These are phyloP conservation scores for Rhizoglyphus robini DNA, from an alignment of 1,140 invertebrate species.

Conservation along the genomic window DNA sequence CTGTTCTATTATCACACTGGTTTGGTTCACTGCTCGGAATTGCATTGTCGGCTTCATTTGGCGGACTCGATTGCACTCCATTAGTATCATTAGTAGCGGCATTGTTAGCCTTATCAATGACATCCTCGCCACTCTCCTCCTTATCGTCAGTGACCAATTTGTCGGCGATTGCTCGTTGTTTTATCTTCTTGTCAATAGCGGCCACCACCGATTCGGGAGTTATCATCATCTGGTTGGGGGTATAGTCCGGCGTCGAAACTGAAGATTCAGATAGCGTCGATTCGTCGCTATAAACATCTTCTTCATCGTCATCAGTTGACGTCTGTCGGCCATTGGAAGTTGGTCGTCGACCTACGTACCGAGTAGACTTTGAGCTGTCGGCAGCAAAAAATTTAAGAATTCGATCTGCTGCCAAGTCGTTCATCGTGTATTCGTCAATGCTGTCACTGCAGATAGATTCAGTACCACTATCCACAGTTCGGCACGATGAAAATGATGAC, in stretches of 20 bases:
- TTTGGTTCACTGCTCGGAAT: not conserved
- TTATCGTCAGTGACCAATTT: not conserved
- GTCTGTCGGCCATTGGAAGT: not conserved
- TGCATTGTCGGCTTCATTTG: not conserved
- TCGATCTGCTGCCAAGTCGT: not conserved
- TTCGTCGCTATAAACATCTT: slow-evolving; percentile 11
- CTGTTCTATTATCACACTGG: not conserved
- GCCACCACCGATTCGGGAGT: slow-evolving; percentile 4
- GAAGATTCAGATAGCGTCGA: slow-evolving; percentile 12
- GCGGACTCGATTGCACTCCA: not conserved
- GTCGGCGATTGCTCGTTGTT: not conserved
- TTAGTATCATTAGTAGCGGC: not conserved
- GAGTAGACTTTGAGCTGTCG: not conserved
- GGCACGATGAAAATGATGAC: not conserved
- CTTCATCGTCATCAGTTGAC: slow-evolving; percentile 1
- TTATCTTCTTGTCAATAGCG: not conserved
- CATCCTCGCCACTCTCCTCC: too few relatives aligned
- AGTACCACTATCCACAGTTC: not conserved
- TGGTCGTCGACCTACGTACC: not conserved
- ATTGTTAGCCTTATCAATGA: not conserved
- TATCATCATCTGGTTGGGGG: not conserved
- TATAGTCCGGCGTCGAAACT: not conserved
- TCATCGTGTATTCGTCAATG: not conserved
- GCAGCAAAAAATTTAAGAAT: not conserved
- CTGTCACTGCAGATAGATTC: slow-evolving; percentile 3